A percentile compares a stretch with the other conserved stretches of the same genome.
Conservation (phyloP, 92 coral and sea anemone genomes). For the Micromussa lordhowensis region DNA sequence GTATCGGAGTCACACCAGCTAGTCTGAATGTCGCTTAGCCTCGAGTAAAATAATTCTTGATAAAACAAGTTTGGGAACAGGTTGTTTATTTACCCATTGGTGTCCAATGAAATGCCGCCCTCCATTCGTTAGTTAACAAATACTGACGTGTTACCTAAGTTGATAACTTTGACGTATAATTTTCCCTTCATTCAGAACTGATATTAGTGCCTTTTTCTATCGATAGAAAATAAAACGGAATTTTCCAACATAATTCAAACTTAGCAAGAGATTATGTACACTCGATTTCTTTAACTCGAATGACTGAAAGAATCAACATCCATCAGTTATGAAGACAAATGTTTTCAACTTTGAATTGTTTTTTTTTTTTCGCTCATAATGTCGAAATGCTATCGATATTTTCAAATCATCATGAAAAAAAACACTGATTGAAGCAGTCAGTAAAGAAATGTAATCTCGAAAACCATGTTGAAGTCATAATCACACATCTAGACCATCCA, state of each 20-base stretch:
- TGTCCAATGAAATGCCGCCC: not conserved
- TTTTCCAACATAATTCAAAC: no score
- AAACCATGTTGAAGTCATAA: not conserved
- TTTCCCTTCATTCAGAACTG: not conserved
- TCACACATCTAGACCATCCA: no score
- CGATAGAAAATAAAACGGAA: not conserved
- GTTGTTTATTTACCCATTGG: not conserved
- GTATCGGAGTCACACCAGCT: not conserved
- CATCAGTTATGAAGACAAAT: no score
- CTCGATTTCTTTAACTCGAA: not conserved
- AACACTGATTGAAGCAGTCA: no score
- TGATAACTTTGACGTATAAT: not conserved
- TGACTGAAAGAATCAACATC: not conserved
- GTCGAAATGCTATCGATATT: not conserved
- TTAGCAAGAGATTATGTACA: not conserved
- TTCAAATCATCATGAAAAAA: no score
- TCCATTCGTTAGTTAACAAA: not conserved
- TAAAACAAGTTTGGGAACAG: not conserved
- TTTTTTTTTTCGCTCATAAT: no score
- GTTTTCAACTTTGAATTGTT: not conserved
- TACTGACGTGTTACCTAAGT: not conserved
- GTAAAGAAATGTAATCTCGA: not conserved
- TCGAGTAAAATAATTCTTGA: not conserved
- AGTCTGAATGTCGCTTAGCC: not conserved
- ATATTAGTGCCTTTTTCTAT: not conserved